Conservation (phyloP, 35 echinoderm and acorn worm species). For the Patiria miniata region DNA sequence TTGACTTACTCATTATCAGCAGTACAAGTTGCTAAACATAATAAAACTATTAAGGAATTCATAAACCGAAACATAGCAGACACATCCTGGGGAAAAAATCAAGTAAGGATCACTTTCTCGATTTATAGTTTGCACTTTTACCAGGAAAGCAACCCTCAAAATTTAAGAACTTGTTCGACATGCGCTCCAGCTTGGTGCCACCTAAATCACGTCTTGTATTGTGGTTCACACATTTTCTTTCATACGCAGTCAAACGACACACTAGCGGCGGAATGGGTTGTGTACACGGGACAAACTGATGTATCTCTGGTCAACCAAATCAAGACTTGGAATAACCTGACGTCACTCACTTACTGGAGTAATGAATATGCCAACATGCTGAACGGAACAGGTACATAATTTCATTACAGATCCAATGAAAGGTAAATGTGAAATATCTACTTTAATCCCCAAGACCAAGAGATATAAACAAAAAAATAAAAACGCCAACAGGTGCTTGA, state of each 20-base stretch:
- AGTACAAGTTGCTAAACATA: no score
- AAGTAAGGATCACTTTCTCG: no score
- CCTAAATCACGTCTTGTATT: no score
- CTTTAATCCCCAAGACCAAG: no score
- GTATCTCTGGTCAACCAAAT: slow-evolving; percentile 48
- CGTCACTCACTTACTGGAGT: slow-evolving; percentile 68
- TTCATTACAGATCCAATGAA: not conserved
- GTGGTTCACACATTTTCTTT: not conserved
- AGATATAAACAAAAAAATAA: not conserved
- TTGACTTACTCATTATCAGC: no score
- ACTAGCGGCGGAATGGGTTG: slow-evolving; percentile 51
- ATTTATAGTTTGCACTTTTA: no score
- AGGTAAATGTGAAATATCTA: not conserved
- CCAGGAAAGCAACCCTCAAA: no score
- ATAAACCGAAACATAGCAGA: no score
- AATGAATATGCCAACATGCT: slow-evolving; percentile 91
- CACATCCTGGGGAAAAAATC: no score
- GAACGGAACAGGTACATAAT: slow-evolving; percentile 86
- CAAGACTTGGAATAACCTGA: slow-evolving; percentile 54
- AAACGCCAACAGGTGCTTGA: not conserved
- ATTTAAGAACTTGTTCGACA: no score
- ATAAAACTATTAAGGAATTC: no score
- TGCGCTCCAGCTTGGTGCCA: no score
- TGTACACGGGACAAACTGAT: slow-evolving; percentile 66
- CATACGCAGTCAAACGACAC: slow-evolving; percentile 58